A percentile compares a stretch with the other conserved stretches of the same genome.
Conservation (phyloP, 2,797 vertebrate species). For the Neosilurus mollespiculum region DNA sequence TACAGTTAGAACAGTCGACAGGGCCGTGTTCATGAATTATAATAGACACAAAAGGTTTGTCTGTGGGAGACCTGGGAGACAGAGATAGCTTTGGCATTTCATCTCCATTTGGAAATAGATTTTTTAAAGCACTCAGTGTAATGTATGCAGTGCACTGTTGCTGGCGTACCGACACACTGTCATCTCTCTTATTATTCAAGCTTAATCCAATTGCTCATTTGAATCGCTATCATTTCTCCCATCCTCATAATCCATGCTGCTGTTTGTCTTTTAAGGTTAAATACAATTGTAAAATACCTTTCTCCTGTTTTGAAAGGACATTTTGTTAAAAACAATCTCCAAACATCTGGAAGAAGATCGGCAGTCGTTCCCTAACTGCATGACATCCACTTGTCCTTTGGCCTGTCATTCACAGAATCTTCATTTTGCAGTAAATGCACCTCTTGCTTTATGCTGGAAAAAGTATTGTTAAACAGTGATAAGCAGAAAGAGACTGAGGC, state of each 20-base stretch:
- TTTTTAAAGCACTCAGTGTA: slow-evolving; percentile 76
- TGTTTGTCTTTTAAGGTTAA: slow-evolving; percentile 56
- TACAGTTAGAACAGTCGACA: slow-evolving; percentile 84
- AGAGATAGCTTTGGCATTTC: slow-evolving; percentile 80
- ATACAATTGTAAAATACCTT: slow-evolving; percentile 50
- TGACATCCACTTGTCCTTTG: not conserved
- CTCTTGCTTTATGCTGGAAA: slow-evolving; percentile 34
- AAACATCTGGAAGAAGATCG: slow-evolving; percentile 37
- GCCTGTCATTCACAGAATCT: not conserved
- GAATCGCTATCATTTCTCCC: slow-evolving; percentile 58
- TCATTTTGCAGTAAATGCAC: slow-evolving; percentile 40
- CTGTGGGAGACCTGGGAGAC: slow-evolving; percentile 72
- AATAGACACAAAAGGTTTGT: slow-evolving; percentile 81
- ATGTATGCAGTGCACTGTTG: slow-evolving; percentile 81
- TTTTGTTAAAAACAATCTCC: slow-evolving; percentile 45
- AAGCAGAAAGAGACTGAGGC: not conserved
- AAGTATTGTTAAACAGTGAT: slow-evolving; percentile 1
- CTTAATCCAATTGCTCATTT: slow-evolving; percentile 83
- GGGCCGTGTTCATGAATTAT: slow-evolving; percentile 84
- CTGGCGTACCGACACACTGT: slow-evolving; percentile 73
- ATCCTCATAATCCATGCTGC: slow-evolving; percentile 58
- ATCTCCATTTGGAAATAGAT: slow-evolving; percentile 84
- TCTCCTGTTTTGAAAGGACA: slow-evolving; percentile 20
- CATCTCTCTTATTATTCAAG: slow-evolving; percentile 66
- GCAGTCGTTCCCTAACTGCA: slow-evolving; percentile 25